Evolutionary conservation across 2,797 vertebrate species (phyloP), one percentile per base, ranked within the genome.

Genomic region (Trachops cirrhosus): DNA sequence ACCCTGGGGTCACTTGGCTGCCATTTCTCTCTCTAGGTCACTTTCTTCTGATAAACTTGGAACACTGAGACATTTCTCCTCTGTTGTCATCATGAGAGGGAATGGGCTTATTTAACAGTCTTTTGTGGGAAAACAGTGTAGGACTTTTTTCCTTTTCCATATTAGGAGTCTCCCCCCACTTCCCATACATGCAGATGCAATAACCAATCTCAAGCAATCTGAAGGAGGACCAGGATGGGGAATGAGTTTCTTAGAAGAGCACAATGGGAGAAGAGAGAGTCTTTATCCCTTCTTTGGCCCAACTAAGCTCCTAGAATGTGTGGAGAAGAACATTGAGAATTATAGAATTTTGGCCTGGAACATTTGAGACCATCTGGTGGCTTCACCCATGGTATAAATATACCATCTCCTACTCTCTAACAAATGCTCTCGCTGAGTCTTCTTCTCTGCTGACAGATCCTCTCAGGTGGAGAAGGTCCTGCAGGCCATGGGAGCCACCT

Each of bases 11-110:
- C 24, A 79, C 44, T 91, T 93, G 85, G 73, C 85, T 62, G 82
- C 44, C 34, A 50, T 71, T 89, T 75, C 18, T 92, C 39, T 93
- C 75, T 95, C 75, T 86, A 91, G 86, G 75, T 84, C 71, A 67
- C 34, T 96, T 95, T 94, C 84, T 95, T 78, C 78, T 88, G 97
- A 96, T 95, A 97, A 95, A 87, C 88, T 97, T 80, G 86, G 92
- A 85, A 89, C 39, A 41, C 29, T 46, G 80, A 89, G 92, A 93
- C 86, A 87, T 95, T 94, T 96, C 86, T 95, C 57, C 90, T 93
- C 86, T 96, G 75, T 86, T 93, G 86, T 91, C 67, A 79, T 87
- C 59, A 19, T 37, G 41, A 71, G 21, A 68, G 92, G 70, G 29
- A 80, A 95, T 74, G 50, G 78, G 50, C 32, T 86, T 89, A 54